Conservation (phyloP, 1,140 invertebrate genomes). For the Caenorhabditis remanei region DNA sequence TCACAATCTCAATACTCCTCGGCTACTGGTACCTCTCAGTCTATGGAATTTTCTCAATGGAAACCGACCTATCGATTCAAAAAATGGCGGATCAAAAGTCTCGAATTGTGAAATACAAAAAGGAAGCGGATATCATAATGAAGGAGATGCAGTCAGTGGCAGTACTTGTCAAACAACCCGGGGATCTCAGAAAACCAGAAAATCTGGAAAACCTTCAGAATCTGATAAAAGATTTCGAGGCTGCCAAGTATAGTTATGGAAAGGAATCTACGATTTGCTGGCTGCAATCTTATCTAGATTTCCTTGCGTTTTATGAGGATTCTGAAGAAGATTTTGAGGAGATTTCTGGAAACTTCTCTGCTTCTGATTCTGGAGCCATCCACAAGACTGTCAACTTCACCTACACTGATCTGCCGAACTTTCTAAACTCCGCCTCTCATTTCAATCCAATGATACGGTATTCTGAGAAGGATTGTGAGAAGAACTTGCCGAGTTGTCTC, state of each 20-base stretch:
- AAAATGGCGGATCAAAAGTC: conserved; percentile 60
- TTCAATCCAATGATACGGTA: conserved; percentile 59
- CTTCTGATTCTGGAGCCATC: too few relatives aligned
- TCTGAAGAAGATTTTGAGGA: conserved; percentile 59
- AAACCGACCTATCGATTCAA: conserved; percentile 68
- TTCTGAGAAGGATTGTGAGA: conserved; percentile 57
- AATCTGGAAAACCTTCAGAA: conserved; percentile 51
- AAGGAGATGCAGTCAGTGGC: conserved; percentile 68
- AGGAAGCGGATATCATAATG: conserved; percentile 56
- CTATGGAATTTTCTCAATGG: conserved; percentile 61
- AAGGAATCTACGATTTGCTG: conserved; percentile 66
- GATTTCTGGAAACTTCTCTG: background rate
- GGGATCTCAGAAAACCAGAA: conserved; percentile 59
- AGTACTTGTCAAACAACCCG: conserved; percentile 60
- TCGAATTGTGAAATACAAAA: conserved; percentile 65
- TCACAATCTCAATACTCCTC: conserved; percentile 44
- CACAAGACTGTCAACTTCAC: conserved; percentile 58
- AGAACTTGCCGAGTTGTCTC: conserved; percentile 58
- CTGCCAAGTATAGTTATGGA: conserved; percentile 58
- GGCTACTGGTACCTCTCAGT: conserved; percentile 58
- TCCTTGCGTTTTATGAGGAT: conserved; percentile 49
- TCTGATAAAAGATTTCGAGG: conserved; percentile 58
- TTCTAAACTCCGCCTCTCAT: conserved; percentile 49
- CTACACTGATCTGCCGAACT: conserved; percentile 63
- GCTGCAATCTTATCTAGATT: conserved; percentile 65